Evolutionary conservation across 2,113 vertebrate species (phyloP).

Genomic region (Turdus rufiventris): DNA sequence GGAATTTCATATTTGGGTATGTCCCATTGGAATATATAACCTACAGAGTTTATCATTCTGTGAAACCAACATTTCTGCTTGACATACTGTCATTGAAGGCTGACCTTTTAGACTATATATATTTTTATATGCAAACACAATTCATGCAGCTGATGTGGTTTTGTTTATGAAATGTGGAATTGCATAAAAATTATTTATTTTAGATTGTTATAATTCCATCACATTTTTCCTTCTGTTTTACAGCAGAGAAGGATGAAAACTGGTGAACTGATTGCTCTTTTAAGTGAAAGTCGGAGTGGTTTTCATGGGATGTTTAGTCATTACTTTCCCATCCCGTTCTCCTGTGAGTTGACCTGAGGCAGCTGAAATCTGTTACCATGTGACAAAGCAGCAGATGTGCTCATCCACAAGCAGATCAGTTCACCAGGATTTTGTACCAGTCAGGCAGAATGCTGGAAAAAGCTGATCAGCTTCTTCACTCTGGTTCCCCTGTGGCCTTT

Average conservation of each 20-base stretch:
- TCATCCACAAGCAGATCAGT: not conserved
- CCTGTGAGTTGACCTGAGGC: not conserved
- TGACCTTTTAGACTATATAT: not conserved
- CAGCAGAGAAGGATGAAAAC: not conserved
- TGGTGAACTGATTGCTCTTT: not conserved
- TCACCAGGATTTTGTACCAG: not conserved
- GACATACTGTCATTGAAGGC: not conserved
- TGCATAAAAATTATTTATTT: not conserved
- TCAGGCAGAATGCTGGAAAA: not conserved
- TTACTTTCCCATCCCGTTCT: not conserved
- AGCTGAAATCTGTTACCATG: not conserved
- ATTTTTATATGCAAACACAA: not conserved
- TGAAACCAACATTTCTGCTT: not conserved
- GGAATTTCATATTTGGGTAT: not conserved
- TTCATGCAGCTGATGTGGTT: not conserved
- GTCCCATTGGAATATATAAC: not conserved
- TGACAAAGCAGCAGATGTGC: not conserved
- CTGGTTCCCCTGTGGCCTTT: fast-evolving
- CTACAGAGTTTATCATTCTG: not conserved
- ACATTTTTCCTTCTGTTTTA: not conserved
- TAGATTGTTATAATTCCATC: not conserved
- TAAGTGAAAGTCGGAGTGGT: not conserved
- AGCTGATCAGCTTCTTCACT: not conserved
- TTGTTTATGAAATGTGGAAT: not conserved
- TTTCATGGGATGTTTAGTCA: not conserved